Evolutionary conservation across 2,113 vertebrate species (phyloP).

Genomic region (Phodopus roborovskii): DNA sequence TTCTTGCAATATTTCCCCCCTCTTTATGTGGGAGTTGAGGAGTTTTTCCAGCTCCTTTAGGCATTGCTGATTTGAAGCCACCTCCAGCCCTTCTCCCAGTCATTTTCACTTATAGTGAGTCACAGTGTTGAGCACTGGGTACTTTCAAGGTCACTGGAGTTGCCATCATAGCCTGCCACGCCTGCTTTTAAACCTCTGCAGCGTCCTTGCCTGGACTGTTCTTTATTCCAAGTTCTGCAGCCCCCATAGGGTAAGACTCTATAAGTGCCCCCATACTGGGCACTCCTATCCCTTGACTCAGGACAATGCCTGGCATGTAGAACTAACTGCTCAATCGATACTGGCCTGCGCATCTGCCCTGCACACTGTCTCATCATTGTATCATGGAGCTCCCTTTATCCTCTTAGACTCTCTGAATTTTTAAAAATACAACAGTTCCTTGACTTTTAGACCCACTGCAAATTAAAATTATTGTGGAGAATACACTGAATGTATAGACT

Average conservation of each 20-base stretch:
- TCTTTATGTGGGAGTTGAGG: background rate
- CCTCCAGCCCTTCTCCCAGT: background rate
- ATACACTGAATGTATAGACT: background rate
- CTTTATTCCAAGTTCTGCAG: background rate
- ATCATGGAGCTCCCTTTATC: background rate
- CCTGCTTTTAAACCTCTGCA: background rate
- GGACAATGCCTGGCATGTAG: rapidly evolving
- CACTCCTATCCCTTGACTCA: background rate
- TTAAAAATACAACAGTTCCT: background rate
- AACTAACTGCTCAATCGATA: too few species aligned
- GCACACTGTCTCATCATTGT: background rate
- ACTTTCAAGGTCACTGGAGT: background rate
- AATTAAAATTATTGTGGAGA: background rate
- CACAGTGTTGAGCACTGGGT: background rate
- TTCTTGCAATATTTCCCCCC: background rate
- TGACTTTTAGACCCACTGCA: background rate
- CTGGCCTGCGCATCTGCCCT: background rate
- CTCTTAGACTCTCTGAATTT: background rate
- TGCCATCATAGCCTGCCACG: rapidly evolving
- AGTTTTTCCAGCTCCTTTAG: background rate
- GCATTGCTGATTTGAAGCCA: background rate
- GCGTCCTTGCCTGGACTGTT: rapidly evolving
- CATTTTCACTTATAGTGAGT: background rate
- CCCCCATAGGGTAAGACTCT: rapidly evolving
- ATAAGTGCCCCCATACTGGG: background rate